Evolutionary conservation across 2,888 invertebrate species (phyloP), one percentile per base, ranked within the genome.

Genomic region (Seira sanloemensis): DNA sequence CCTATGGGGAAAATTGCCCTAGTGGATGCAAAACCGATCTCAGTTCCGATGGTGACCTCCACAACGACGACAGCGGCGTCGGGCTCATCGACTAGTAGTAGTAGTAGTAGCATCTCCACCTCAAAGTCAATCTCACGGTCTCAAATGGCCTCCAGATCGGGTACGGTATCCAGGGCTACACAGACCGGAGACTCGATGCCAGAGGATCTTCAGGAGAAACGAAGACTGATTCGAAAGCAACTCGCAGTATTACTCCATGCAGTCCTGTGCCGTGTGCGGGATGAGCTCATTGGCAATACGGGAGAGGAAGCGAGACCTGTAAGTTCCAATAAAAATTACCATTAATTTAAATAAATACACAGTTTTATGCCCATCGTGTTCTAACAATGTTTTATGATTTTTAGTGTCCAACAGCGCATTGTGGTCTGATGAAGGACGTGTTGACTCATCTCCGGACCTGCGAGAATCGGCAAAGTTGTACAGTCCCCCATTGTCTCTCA

Each of bases 171-270:
- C 25, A 76, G 76, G 26, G 82, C 65, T 1, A 82, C 82, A 19
- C 82, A 82, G 66, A 82, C 82, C n/a, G 82, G 76, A 2, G 69
- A 23, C 18, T 65, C 65, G 12, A 25, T 62, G 25, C 69, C n/a
- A 12, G 76, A 77, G 7, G 76, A 76, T 27, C 54, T 77, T 27
- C 76, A 77, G 58, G 83, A 86, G 76, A 83, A 83, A 71, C n/a
- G 83, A 67, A 75, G 76, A 71, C 72, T 86, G 73, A 83, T 86
- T 50, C 62, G 83, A 37, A 86, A 86, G 62, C 79, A 86, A 75
- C 68, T 86, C 21, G 86, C 76, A 73, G 75, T 83, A 75, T 79
- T 86, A 72, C 83, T 86, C 24, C 86, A 86, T 25, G 83, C 86
- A 7, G 79, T 86, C 0, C 50, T 86, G 9, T 86, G 83, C 68